phyloP scores from a whole-genome alignment of 53 echinoderm and acorn worm genomes.

The Apostichopus leukothele region DNA sequence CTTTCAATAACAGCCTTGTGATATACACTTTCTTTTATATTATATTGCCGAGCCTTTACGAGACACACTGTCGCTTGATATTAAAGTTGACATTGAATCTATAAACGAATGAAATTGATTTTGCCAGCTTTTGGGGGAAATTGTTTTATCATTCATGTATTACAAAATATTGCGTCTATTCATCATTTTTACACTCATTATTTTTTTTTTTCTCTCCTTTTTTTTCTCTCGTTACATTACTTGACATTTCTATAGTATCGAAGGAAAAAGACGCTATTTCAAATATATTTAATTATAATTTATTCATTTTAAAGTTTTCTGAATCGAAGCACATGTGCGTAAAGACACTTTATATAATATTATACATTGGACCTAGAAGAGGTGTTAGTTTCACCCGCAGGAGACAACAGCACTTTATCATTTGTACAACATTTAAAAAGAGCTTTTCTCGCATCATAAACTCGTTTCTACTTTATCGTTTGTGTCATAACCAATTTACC shows the following conservation, averaged over 20 bases:
- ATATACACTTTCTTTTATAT: background rate
- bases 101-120: background rate
- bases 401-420: conserved; percentile 12
- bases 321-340: background rate
- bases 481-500: conserved; percentile 26
- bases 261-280: background rate
- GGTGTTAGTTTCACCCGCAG: conserved; percentile 5
- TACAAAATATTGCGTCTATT: background rate
- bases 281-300: conserved; percentile 37
- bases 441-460: background rate
- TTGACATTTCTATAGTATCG: background rate
- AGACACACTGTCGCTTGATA: background rate
- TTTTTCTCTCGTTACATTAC: no score
- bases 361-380: background rate
- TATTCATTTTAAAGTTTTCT: conserved; percentile 23
- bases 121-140: background rate
- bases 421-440: conserved; percentile 27
- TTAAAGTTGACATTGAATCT: conserved; percentile 23
- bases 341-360: background rate
- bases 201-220: background rate
- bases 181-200: background rate
- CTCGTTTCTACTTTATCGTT: background rate
- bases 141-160: conserved; percentile 5
- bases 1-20: background rate
- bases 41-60: background rate